phyloP scores from a whole-genome alignment of 1,140 invertebrate genomes.

The Scaptodrosophila lebanonensis region DNA sequence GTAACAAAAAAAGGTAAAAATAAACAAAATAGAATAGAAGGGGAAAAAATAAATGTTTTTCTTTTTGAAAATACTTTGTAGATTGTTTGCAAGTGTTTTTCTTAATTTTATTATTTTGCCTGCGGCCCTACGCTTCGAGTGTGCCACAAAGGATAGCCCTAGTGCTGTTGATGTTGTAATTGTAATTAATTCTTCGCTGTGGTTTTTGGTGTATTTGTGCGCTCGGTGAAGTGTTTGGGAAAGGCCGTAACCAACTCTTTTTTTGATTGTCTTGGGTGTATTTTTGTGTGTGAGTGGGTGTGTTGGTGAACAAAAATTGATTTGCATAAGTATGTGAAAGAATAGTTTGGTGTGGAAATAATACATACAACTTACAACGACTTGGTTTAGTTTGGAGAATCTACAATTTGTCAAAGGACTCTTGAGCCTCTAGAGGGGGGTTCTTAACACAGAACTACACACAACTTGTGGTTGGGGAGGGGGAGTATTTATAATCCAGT shows the following conservation, averaged over 20 bases:
- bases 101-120: slow-evolving; percentile 9
- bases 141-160: slow-evolving; percentile 53
- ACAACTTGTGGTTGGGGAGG: no score
- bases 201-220: slow-evolving; percentile 12
- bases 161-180: slow-evolving; percentile 38
- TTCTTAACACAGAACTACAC: no score
- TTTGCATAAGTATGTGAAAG: no score
- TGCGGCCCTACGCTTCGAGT: slow-evolving; percentile 37
- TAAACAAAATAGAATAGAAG: slow-evolving; percentile 34
- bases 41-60: slow-evolving; percentile 23
- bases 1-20: slow-evolving; percentile 29
- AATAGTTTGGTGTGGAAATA: slow-evolving; percentile 1
- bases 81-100: slow-evolving; percentile 6
- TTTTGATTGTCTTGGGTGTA: no score
- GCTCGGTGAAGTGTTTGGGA: slow-evolving; percentile 17
- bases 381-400: slow-evolving; percentile 30
- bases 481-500: no score
- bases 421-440: no score
- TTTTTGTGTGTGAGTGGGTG: no score
- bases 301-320: no score
- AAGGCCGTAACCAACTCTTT: slow-evolving; percentile 27
- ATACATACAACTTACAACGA: slow-evolving; percentile 41
- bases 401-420: no score
- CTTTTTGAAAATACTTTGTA: slow-evolving; percentile 12
- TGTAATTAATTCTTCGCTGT: slow-evolving; percentile 16